phyloP scores from a whole-genome alignment of 2,888 invertebrate genomes.

The Eudasyphora cyanicolor region DNA sequence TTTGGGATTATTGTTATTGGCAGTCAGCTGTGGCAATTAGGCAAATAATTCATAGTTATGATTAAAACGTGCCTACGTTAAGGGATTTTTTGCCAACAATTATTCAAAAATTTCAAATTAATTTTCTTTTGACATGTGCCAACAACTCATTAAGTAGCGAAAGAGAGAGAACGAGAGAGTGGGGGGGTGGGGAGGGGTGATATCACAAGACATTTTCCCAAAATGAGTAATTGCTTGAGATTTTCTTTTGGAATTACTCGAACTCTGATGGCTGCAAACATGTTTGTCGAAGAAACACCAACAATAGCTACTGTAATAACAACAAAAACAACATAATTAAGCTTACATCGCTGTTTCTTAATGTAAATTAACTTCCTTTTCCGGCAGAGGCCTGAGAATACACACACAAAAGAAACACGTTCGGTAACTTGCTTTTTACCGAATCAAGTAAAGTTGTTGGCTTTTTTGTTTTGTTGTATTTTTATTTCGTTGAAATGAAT shows the following conservation, averaged over 20 bases:
- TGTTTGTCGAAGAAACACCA: neutral
- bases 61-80: slow-evolving; percentile 6
- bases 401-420: neutral
- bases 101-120: slow-evolving; percentile 28
- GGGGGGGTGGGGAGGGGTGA: neutral
- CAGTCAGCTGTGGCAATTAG: no score
- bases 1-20: no score
- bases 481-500: neutral
- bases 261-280: neutral
- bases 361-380: slow-evolving; percentile 31
- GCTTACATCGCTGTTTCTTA: slow-evolving; percentile 4
- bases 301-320: neutral
- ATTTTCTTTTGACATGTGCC: neutral
- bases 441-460: neutral
- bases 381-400: neutral
- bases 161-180: neutral
- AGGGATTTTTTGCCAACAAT: neutral
- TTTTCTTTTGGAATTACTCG: neutral
- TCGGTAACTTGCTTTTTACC: neutral
- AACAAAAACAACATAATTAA: slow-evolving; percentile 27
- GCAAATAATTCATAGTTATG: slow-evolving; percentile 7
- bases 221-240: slow-evolving; percentile 1
- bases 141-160: neutral
- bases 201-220: neutral
- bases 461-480: neutral